Percentiles rank a stretch among this genome's conserved stretches.
Evolutionary conservation across 2,888 invertebrate species (phyloP).

Genomic region (Amiota communis): DNA sequence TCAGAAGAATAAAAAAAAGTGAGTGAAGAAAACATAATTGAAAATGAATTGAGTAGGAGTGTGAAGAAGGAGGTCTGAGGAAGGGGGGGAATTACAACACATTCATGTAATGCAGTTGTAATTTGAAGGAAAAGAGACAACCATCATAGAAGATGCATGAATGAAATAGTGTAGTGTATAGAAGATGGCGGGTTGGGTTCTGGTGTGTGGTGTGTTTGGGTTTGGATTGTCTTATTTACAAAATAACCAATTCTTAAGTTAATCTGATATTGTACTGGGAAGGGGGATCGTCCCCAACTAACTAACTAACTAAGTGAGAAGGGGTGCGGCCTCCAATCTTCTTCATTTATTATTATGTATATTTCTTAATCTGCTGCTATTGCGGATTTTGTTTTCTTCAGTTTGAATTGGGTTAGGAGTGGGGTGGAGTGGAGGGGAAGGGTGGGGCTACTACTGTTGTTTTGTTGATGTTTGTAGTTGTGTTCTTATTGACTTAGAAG

Average conservation of each 20-base stretch:
- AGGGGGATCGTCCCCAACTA: no score
- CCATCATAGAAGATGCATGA: no score
- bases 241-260: no score
- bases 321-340: neutral
- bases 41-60: slow-evolving; percentile 14
- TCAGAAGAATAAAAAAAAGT: slow-evolving; percentile 30
- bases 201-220: no score
- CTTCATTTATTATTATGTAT: slow-evolving; percentile 15
- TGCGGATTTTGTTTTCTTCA: slow-evolving; percentile 16
- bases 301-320: neutral
- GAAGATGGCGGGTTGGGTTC: no score
- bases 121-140: no score
- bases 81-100: no score
- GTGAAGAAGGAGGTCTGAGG: neutral
- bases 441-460: slow-evolving; percentile 32
- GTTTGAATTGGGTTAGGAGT: neutral
- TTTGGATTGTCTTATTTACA: no score
- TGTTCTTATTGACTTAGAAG: slow-evolving; percentile 80
- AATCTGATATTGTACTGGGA: no score
- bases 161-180: no score
- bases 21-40: slow-evolving; percentile 20
- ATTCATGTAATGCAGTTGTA: no score
- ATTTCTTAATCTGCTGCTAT: neutral
- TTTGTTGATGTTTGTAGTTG: slow-evolving; percentile 22
- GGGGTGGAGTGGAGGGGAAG: neutral